A percentile compares a stretch with the other conserved stretches of the same genome.
Conservation (phyloP, 2,113 vertebrate species). For the Corvus hawaiiensis region DNA sequence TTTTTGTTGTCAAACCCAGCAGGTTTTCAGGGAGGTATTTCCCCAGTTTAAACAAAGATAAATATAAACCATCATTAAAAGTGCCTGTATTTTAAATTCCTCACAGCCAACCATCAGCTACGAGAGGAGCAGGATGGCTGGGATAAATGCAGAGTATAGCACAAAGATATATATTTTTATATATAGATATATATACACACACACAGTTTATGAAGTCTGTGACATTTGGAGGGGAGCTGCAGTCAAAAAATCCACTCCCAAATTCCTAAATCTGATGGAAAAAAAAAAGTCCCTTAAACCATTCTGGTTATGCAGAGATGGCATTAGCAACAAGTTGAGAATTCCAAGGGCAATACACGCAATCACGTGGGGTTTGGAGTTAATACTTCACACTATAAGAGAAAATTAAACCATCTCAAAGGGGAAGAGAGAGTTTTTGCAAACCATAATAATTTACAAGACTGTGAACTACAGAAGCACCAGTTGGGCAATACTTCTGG, state of each 20-base stretch:
- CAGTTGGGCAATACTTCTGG: background rate
- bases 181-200: rapidly evolving
- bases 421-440: background rate
- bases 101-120: background rate
- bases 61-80: background rate
- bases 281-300: rapidly evolving
- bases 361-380: background rate
- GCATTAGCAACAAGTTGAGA: background rate
- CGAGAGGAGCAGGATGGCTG: background rate
- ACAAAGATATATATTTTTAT: background rate
- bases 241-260: background rate
- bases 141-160: background rate
- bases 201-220: background rate
- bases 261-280: background rate
- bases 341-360: rapidly evolving
- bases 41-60: background rate
- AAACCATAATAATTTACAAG: background rate
- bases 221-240: background rate
- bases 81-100: background rate
- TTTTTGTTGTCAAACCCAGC: background rate
- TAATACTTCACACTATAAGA: background rate
- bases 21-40: background rate
- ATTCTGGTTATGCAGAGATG: background rate
- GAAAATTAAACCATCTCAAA: background rate
- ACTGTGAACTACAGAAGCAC: background rate